A percentile compares a stretch with the other conserved stretches of the same genome.
These are phyloP conservation scores for Drosophila quadrilineata DNA, from an alignment of 1,140 invertebrate species.

Conservation along the genomic window DNA sequence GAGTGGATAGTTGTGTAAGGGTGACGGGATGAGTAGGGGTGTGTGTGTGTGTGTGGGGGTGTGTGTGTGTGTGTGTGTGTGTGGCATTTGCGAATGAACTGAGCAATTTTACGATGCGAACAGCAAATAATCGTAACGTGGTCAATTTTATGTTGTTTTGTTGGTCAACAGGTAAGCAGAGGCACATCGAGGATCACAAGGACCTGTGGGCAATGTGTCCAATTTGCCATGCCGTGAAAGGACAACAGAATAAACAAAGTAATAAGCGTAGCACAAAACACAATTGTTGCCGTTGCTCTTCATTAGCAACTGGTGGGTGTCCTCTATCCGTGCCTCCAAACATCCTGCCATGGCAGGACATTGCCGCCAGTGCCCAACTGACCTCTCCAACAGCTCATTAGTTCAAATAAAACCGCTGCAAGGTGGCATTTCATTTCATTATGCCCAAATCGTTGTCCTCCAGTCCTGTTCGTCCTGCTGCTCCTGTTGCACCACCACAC, in stretches of 20 bases:
- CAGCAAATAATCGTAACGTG: conserved; percentile 58
- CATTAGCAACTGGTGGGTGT: conserved; percentile 43
- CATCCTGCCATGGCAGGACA: too few species aligned
- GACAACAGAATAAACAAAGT: conserved; percentile 61
- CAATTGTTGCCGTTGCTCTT: conserved; percentile 69
- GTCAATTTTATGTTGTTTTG: conserved; percentile 66
- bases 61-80: too few species aligned
- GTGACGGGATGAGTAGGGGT: too few species aligned
- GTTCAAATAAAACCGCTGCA: conserved; percentile 65
- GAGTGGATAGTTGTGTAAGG: neutral
- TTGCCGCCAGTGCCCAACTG: too few species aligned
- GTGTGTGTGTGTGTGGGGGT: too few species aligned
- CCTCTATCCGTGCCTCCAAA: too few species aligned
- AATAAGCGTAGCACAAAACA: conserved; percentile 50
- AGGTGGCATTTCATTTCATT: conserved; percentile 52
- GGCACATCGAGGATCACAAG: neutral
- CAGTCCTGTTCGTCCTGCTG: too few species aligned
- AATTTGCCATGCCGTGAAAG: conserved; percentile 40
- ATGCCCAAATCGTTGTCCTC: conserved; percentile 43
- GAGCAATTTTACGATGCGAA: conserved; percentile 62
- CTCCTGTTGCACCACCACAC: too few species aligned
- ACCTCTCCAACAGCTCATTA: conserved; percentile 44
- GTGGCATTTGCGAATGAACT: too few species aligned
- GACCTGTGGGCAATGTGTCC: conserved; percentile 12
- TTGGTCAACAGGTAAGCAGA: conserved; percentile 28